Conservation (phyloP, 2,888 invertebrate genomes). For the Lasioglossum vierecki region DNA sequence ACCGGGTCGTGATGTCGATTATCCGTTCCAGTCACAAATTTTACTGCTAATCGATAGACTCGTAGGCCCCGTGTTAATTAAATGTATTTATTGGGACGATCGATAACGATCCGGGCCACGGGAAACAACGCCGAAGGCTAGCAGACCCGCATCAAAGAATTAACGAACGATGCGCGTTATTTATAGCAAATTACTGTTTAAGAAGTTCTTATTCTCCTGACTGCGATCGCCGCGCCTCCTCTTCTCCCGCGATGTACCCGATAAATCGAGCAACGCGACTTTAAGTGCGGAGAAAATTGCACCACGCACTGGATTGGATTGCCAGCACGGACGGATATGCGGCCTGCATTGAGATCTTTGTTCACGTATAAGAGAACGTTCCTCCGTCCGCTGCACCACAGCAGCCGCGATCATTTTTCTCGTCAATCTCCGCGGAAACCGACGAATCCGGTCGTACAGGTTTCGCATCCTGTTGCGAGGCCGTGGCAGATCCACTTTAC, state of each 20-base stretch:
- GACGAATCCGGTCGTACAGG: conserved; percentile 59
- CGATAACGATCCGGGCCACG: conserved; percentile 14
- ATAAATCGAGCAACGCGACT: conserved; percentile 28
- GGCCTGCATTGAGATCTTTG: neutral
- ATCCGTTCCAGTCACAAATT: conserved; percentile 16
- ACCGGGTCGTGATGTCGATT: neutral
- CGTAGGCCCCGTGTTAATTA: conserved; percentile 38
- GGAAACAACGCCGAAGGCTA: neutral
- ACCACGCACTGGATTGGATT: neutral
- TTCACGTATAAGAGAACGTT: neutral
- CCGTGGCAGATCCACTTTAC: conserved; percentile 29
- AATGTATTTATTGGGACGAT: conserved; percentile 44
- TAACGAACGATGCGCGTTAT: conserved; percentile 36
- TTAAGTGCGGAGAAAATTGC: conserved; percentile 32
- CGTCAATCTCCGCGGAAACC: conserved; percentile 42
- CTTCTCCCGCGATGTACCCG: neutral
- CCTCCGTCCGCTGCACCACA: neutral
- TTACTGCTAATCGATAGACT: conserved; percentile 11
- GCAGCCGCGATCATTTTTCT: conserved; percentile 24
- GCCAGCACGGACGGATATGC: neutral
- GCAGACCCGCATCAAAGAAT: neutral
- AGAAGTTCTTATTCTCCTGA: conserved; percentile 3
- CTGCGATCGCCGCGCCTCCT: neutral
- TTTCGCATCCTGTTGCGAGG: conserved; percentile 57
- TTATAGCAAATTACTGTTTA: conserved; percentile 28